Conservation (phyloP, 2,113 vertebrate genomes). For the Triplophysa siluroides region DNA sequence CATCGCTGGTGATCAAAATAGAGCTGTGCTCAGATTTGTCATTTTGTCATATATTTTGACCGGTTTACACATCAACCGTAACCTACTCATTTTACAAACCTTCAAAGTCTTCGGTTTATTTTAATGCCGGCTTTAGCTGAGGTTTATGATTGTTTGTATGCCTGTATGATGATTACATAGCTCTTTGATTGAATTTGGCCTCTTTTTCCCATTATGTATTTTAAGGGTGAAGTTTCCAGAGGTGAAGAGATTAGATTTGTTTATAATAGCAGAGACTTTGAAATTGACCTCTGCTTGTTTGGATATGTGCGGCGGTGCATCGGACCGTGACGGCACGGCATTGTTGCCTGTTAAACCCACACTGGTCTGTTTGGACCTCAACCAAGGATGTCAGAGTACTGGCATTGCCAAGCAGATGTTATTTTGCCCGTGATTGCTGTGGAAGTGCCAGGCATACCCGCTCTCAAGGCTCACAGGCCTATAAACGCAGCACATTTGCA, state of each 20-base stretch:
- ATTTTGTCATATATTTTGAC: conserved; percentile 19
- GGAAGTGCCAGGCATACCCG: conserved; percentile 37
- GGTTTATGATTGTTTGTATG: conserved; percentile 20
- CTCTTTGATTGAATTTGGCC: conserved; percentile 29
- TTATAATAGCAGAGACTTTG: conserved; percentile 49
- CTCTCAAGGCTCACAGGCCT: conserved; percentile 30
- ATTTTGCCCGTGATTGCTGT: conserved; percentile 36
- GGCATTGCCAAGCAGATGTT: conserved; percentile 38
- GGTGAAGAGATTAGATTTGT: conserved; percentile 53
- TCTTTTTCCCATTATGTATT: conserved; percentile 24
- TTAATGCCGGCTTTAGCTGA: conserved; percentile 2
- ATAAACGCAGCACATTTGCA: background rate
- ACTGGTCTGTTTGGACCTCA: conserved; percentile 44
- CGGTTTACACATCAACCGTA: background rate
- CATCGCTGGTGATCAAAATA: conserved; percentile 24
- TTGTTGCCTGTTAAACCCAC: conserved; percentile 35
- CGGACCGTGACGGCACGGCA: conserved; percentile 41
- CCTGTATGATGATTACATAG: conserved; percentile 24
- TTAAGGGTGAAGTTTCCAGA: conserved; percentile 38
- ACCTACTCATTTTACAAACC: conserved; percentile 18
- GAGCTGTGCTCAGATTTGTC: background rate
- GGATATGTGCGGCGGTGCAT: conserved; percentile 48
- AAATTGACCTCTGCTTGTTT: conserved; percentile 57
- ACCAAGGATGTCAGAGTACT: conserved; percentile 33
- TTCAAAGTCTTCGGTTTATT: conserved; percentile 14